Evolutionary conservation across 2,888 invertebrate species (phyloP).

Genomic region (Heliconius hortense): DNA sequence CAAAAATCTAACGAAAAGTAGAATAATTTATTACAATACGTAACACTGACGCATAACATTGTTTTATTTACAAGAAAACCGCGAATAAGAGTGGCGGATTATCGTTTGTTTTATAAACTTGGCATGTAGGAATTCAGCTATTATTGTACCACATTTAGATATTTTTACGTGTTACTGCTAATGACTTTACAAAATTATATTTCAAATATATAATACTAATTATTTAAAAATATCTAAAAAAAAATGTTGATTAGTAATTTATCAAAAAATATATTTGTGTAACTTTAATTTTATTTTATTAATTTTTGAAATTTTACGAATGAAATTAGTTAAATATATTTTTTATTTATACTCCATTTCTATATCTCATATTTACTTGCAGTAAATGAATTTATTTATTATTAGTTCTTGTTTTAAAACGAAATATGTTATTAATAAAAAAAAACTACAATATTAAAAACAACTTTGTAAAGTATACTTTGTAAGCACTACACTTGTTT

Average conservation of each 20-base stretch:
- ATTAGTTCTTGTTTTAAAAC: no score
- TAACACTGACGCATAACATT: constrained; percentile 9
- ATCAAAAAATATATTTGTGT: no score
- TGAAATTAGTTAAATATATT: neutral
- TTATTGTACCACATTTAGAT: constrained; percentile 15
- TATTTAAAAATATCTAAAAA: neutral
- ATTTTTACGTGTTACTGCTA: neutral
- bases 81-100: constrained; percentile 23
- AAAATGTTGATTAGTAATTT: neutral
- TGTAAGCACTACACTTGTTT: constrained; percentile 7
- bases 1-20: neutral
- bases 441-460: neutral
- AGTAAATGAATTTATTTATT: neutral
- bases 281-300: no score
- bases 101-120: constrained; percentile 33
- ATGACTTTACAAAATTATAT: neutral
- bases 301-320: neutral
- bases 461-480: neutral
- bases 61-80: constrained; percentile 18
- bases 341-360: neutral
- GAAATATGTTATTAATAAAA: neutral
- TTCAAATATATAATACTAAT: neutral
- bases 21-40: constrained; percentile 11
- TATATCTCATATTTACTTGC: neutral
- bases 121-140: constrained; percentile 25